Percentiles rank a stretch among this genome's conserved stretches.
Conservation (phyloP, 2,888 invertebrate species). For the Tanypteryx hageni region DNA sequence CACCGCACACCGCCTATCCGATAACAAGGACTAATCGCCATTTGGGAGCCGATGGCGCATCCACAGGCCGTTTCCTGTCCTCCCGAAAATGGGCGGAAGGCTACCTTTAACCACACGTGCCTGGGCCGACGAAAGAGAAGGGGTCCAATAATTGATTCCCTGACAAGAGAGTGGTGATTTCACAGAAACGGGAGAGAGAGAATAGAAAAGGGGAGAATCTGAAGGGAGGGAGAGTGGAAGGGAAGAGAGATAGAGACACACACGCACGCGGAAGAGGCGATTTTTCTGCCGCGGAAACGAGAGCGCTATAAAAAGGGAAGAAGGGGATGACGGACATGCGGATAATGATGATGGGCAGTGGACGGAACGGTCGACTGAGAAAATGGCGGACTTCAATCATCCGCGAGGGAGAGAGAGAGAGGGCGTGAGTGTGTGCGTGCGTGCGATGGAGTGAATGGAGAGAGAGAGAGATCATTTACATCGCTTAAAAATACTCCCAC, state of each 20-base stretch:
- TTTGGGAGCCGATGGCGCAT: not conserved
- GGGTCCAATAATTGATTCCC: conserved; percentile 58
- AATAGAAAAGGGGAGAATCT: not conserved
- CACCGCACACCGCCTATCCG: not conserved
- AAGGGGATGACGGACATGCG: conserved; percentile 4
- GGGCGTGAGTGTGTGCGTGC: not conserved
- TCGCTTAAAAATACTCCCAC: conserved; percentile 36
- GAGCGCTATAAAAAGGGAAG: not conserved
- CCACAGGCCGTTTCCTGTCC: conserved; percentile 25
- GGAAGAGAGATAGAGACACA: not conserved
- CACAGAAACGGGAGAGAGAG: not conserved
- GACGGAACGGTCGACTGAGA: conserved; percentile 39
- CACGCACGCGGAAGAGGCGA: not conserved
- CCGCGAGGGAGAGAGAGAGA: conserved; percentile 9
- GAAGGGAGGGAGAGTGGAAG: not conserved
- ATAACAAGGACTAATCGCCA: conserved; percentile 16
- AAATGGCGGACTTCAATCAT: conserved; percentile 62
- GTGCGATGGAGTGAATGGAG: not conserved
- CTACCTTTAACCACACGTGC: conserved; percentile 43
- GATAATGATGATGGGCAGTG: conserved; percentile 53
- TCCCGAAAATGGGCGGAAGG: conserved; percentile 56
- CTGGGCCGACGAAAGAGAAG: not conserved
- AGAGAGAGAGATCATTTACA: conserved; percentile 47
- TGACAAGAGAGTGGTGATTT: conserved; percentile 41
- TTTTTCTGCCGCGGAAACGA: conserved; percentile 8